Base-by-base conservation (phyloP, 2,797 vertebrate species). In the Poeciliopsis presidionis region DNA sequence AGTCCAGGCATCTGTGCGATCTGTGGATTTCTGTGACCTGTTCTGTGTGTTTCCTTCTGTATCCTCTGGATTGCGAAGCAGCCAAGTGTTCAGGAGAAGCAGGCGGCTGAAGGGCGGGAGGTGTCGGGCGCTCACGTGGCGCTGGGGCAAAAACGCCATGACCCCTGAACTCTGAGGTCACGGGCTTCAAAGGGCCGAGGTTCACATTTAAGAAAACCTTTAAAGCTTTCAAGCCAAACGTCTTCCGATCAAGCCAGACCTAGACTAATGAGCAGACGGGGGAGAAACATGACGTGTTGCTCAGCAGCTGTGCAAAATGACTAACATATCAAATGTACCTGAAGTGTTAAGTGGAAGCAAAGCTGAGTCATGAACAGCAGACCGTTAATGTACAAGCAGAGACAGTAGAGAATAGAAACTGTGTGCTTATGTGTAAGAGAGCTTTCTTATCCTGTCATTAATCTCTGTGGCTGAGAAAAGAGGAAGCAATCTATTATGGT, bases 401-500 rank as follows among this genome's bases (percentile, higher is more conserved):
- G 80, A 89, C 88, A 90, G 86, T 76, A 61, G 75, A 84, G 67
- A 59, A 74, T 51, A 45, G 82, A 76, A 59, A 22, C 45, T n/a
- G 14, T 47, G 57, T 53, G 47, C 65, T 49, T 43, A 67, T 39
- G 73, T 67, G 67, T 75, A 67, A 28, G 77, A 51, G 67, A 1
- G 47, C 46, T 25, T 77, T 77, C 61, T 82, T 82, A 87, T 83
- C 86, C 61, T 39, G 57, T 88, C 85, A 86, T 93, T 90, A 88
- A 88, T 91, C 90, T 89, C 72, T 72, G 80, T 43, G 30, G 85
- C 82, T 72, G 53, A 74, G 87, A 79, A 79, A 81, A 88, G 82
- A 92, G 93, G 93, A 94, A 94, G 91, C 75, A 71, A 91, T 92
- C 83, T 80, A 82, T 88, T 90, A 90, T 78, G 46, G 81, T 70